Evolutionary conservation across 2,888 invertebrate species (phyloP), one percentile per base, ranked within the genome.

Genomic region (Philaethria dido): DNA sequence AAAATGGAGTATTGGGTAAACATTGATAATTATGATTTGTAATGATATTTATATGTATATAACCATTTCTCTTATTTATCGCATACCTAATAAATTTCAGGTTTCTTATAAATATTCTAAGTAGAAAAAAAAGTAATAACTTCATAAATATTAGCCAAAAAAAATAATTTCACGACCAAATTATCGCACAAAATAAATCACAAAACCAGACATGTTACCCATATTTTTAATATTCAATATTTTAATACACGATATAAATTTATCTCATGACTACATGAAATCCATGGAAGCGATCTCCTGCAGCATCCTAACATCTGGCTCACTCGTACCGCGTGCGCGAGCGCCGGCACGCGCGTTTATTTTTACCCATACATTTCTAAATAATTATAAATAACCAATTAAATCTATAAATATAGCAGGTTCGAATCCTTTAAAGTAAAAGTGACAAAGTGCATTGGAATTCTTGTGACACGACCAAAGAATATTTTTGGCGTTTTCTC

Each of bases 281-380:
- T 36, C 36, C 39, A 48, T 48, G 25, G 44, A 57, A 33, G 18
- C 33, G 11, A 52, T 62, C 50, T 20, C 44, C 39, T 66, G 55
- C 57, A 25, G 44, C 60, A 48, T 54, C 42, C 48, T 50, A 66
- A 60, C 65, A 69, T 48, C 52, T 36, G 36, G 50, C 20, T 20
- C 50, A 29, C n/a, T 42, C 70, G 71, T 57, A 29, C 62, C 63
- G 69, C 74, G 73, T 70, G 69, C 79, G 78, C 79, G 72, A 71
- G 79, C 78, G 78, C 68, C 69, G 81, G 73, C 80, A 81, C 84
- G 80, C 83, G 81, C 64, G 69, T 70, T 75, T 81, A 84, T 83
- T 82, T 81, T 75, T 82, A 82, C 72, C 76, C 75, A 80, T 63
- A 64, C 52, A 64, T 62, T 44, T 62, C 70, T 60, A 61, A 57